Percentiles rank a stretch among this genome's conserved stretches.
Evolutionary conservation across 2,113 vertebrate species (phyloP).

Genomic region (Noctilio leporinus): DNA sequence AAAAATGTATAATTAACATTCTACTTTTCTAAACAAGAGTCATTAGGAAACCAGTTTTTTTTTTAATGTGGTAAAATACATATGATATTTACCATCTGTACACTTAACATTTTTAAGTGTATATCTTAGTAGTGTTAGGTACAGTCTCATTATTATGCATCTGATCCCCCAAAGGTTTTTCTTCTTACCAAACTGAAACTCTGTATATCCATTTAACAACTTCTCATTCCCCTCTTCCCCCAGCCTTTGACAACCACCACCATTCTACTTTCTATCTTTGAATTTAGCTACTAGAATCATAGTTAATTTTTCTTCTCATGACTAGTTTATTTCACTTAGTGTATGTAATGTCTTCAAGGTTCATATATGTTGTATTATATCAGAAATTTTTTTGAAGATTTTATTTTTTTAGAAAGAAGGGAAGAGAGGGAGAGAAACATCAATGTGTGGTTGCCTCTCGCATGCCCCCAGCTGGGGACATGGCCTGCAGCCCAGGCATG

Average conservation of each 20-base stretch:
- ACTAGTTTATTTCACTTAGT: neutral
- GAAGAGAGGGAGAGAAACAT: too few species aligned
- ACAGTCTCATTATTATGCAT: neutral
- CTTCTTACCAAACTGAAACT: neutral
- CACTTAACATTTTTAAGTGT: neutral
- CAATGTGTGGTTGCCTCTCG: too few species aligned
- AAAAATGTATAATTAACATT: neutral
- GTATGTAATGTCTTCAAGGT: neutral
- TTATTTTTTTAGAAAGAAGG: too few species aligned
- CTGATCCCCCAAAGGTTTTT: neutral
- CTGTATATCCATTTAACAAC: neutral
- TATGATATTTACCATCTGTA: neutral
- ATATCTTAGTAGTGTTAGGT: neutral
- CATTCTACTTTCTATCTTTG: neutral
- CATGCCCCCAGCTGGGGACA: too few species aligned
- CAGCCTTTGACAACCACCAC: neutral
- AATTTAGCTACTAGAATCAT: neutral
- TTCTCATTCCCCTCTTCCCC: neutral
- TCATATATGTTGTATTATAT: neutral
- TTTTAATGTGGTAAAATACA: neutral
- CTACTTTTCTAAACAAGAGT: neutral
- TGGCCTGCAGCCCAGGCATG: too few species aligned
- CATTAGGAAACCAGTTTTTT: neutral
- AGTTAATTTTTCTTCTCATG: neutral
- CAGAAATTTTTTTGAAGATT: too few species aligned